A percentile compares a stretch with the other conserved stretches of the same genome.
These are phyloP conservation scores for Brachionus manjavacas DNA, from an alignment of 1,140 invertebrate genomes.

Conservation along the genomic window DNA sequence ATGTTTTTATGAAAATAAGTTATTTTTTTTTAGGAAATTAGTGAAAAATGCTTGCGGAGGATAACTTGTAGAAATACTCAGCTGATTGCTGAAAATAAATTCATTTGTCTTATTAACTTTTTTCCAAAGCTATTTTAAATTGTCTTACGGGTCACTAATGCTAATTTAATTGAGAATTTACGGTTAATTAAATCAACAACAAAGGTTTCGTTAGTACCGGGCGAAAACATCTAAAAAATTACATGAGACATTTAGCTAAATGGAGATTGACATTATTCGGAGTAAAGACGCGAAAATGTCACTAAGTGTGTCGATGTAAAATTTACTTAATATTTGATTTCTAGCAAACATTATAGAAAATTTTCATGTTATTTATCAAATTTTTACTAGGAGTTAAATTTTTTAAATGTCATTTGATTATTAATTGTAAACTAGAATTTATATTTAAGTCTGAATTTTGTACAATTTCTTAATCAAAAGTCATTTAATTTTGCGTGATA, in stretches of 20 bases:
- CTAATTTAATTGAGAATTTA: not conserved
- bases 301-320: not conserved
- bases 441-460: not conserved
- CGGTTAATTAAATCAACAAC: not conserved
- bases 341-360: not conserved
- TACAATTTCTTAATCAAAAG: not conserved
- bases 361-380: not conserved
- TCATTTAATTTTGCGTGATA: not conserved
- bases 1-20: not conserved
- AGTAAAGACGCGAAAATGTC: not conserved
- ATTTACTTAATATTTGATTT: not conserved
- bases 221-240: not conserved
- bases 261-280: not conserved
- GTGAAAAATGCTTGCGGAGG: not conserved
- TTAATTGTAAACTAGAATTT: not conserved
- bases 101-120: not conserved
- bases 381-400: not conserved
- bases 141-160: not conserved
- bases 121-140: not conserved
- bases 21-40: not conserved
- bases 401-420: not conserved
- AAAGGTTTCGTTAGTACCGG: not conserved
- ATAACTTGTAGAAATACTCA: not conserved
- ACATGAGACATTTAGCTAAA: not conserved
- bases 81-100: not conserved